Evolutionary conservation across 2,888 invertebrate genomes (phyloP), one percentile per base, ranked within the genome.

Genomic region (Scaptomyza reducta): DNA sequence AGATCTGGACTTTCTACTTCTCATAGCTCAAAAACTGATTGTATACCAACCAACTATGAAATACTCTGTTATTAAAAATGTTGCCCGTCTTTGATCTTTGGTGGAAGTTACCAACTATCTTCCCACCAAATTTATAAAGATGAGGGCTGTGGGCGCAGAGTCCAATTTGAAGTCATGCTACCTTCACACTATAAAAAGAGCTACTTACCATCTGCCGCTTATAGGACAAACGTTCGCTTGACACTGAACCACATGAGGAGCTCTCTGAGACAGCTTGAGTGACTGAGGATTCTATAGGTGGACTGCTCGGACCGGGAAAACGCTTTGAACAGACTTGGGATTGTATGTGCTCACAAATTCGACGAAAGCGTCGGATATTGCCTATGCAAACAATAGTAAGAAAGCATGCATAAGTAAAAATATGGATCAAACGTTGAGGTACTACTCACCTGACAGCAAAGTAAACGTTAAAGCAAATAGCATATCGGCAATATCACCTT

Each of bases 311-410:
- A 27, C 92, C 92, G 69, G 91, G 90, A 83, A 91, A 90, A 91
- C 94, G 92, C 92, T 93, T 89, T 87, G 92, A 92, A 59, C 94
- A 94, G 79, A 96, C 96, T 76, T 97, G 97, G 33, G 96, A 94
- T 91, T 99, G 98, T 76, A 99, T 97, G 92, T 98, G 97, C 91
- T 99, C 99, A 92, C 98, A 98, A 77, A 99, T 97, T 85, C 98
- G 94, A 58, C 98, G 94, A 93, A 99, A 99, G 69, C 99, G 94
- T 59, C 98, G 95, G 82, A 98, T 97, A 91, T 98, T 98, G 67
- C 98, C 98, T 97, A 10, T 40, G n/a, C n/a, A 31, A 41, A 1
- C 10, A 14, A 45, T 13, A 38, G n/a, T 14, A 7, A 18, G 6
- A 7, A 27, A 27, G 1, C 22, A 22, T 18, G 13, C 49, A 42